phyloP scores from a whole-genome alignment of 2,888 invertebrate species.

The Lordiphosa fenestrarum region DNA sequence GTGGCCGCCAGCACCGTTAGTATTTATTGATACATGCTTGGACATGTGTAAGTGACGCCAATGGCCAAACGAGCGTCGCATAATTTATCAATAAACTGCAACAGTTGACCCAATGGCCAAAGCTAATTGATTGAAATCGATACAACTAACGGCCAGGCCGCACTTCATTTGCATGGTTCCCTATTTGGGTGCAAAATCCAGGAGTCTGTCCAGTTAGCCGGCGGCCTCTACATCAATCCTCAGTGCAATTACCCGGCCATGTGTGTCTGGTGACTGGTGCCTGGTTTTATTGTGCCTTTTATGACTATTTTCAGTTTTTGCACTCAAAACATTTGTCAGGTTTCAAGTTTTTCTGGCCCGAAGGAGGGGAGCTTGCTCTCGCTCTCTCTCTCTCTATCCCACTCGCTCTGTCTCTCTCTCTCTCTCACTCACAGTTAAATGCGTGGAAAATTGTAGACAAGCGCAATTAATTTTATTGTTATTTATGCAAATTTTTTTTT shows the following conservation, averaged over 20 bases:
- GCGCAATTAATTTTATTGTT: constrained; percentile 63
- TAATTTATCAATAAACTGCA: constrained; percentile 67
- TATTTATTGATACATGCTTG: constrained; percentile 63
- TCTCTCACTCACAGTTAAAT: constrained; percentile 28
- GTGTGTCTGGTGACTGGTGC: constrained; percentile 13
- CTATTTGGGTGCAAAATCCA: not conserved
- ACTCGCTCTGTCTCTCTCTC: not conserved
- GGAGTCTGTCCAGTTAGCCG: constrained; percentile 9
- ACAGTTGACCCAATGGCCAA: constrained; percentile 61
- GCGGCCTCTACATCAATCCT: constrained; percentile 6
- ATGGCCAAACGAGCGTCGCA: constrained; percentile 47
- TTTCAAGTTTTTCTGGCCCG: constrained; percentile 40
- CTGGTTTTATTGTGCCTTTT: constrained; percentile 51
- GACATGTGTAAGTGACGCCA: constrained; percentile 68
- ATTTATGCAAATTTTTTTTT: constrained; percentile 50
- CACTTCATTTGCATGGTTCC: not conserved
- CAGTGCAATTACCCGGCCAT: constrained; percentile 14
- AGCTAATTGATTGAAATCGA: constrained; percentile 62
- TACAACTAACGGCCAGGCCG: constrained; percentile 14
- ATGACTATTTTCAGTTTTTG: constrained; percentile 35
- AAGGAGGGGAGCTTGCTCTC: constrained; percentile 22
- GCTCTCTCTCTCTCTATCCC: constrained; percentile 5
- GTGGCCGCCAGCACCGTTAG: constrained; percentile 50
- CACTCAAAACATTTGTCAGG: constrained; percentile 47
- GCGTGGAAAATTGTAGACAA: constrained; percentile 58